A percentile compares a stretch with the other conserved stretches of the same genome.
Evolutionary conservation across 23 tunicate genomes (phyloP).

Genomic region (Styela clava): DNA sequence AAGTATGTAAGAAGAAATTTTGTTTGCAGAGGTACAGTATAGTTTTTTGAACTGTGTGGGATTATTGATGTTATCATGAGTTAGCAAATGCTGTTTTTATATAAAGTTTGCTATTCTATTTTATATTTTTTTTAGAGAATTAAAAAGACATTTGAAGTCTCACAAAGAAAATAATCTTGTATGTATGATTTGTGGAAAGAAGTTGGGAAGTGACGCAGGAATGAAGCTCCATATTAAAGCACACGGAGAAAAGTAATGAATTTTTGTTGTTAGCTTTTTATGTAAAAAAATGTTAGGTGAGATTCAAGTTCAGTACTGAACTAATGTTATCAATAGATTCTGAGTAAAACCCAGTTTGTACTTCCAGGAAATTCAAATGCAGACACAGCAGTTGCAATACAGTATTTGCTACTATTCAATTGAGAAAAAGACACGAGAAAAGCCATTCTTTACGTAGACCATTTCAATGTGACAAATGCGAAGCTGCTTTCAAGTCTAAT

Average conservation of each 20-base stretch:
- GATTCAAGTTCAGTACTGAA: too few relatives aligned
- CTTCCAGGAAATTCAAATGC: background rate
- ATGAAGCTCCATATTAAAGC: background rate
- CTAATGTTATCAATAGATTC: too few relatives aligned
- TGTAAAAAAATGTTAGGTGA: background rate
- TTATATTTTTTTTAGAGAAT: too few relatives aligned
- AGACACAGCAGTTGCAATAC: background rate
- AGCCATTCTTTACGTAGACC: background rate
- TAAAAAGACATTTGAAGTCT: background rate
- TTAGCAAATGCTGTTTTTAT: too few relatives aligned
- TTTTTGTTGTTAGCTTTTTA: background rate
- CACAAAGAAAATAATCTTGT: background rate
- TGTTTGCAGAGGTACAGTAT: background rate
- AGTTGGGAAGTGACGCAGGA: background rate
- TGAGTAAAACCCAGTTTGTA: too few relatives aligned
- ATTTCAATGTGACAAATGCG: background rate
- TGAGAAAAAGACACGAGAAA: slow-evolving; percentile 7
- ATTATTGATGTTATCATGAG: background rate
- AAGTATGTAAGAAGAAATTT: background rate
- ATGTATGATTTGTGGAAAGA: background rate
- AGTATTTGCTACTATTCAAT: background rate
- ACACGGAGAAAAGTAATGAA: slow-evolving; percentile 7
- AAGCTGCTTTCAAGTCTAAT: background rate
- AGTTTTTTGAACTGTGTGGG: background rate
- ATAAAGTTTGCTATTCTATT: too few relatives aligned